Evolutionary conservation across 2,888 invertebrate species (phyloP), one percentile per base, ranked within the genome.

Genomic region (Coenonympha glycerion): DNA sequence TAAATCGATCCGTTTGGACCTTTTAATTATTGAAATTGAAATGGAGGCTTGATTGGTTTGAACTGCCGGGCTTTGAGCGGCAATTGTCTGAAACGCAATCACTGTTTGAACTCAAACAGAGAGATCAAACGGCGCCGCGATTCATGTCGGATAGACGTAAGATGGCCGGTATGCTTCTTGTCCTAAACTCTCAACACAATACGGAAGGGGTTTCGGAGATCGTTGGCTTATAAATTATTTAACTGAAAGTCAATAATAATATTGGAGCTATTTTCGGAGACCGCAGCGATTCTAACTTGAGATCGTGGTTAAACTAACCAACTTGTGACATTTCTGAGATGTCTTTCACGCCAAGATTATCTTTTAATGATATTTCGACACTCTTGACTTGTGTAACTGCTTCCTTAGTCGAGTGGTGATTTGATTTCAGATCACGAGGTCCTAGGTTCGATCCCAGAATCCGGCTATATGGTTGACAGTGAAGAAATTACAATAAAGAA

Each of bases 21-120:
- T 39, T 39, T 39, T 22, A 37, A 37, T 37, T 37, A 39, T 39
- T 22, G 39, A 39, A 24, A 24, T 15, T 24, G 15, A 39, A 39
- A 39, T 39, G 3, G 39, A 9, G 15, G 24, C 39, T 36, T 11
- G 22, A 11, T 22, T 15, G 22, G 39, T 39, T 39, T 39, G 9
- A 24, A 22, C 24, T 24, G 24, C 39, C 6, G 31, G 11, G 21
- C 39, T 24, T 22, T 24, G 39, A 15, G 39, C 39, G 13, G 21
- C 39, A 24, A 39, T 24, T 39, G 24, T 39, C 15, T 6, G 24
- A 22, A 39, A 24, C 24, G 22, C 39, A 39, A 39, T 39, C 22
- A 39, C 24, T 22, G 15, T 39, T 39, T 22, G 39, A 24, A 39
- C 8, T 15, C 39, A 22, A 24, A 39, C 36, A 36, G 36, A 36